Conservation (phyloP, 1,140 invertebrate genomes). For the Latrodectus geometricus region DNA sequence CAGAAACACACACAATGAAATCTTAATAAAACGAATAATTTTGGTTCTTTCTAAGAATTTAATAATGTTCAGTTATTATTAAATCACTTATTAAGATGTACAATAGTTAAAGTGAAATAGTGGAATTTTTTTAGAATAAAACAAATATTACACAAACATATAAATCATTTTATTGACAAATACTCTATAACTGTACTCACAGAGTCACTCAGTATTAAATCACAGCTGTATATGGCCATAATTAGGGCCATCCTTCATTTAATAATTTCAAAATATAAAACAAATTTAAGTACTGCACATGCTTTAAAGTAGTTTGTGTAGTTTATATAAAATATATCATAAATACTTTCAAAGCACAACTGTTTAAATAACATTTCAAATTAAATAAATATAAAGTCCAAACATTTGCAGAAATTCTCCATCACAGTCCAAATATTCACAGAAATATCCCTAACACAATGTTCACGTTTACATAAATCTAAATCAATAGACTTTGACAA, state of each 20-base stretch:
- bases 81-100: too few relatives aligned
- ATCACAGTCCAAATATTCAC: not conserved
- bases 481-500: too few relatives aligned
- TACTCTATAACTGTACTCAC: not conserved
- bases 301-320: not conserved
- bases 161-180: constrained; percentile 59
- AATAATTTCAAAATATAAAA: constrained; percentile 8
- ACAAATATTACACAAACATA: constrained; percentile 38
- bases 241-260: not conserved
- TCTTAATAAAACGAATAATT: too few relatives aligned
- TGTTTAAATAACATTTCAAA: not conserved
- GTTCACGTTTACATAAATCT: too few relatives aligned
- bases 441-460: too few relatives aligned
- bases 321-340: constrained; percentile 1
- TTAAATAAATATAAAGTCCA: constrained; percentile 30
- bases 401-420: not conserved
- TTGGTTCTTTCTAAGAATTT: too few relatives aligned
- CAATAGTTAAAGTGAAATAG: too few relatives aligned
- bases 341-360: constrained; percentile 26
- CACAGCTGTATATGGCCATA: constrained; percentile 43
- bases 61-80: too few relatives aligned
- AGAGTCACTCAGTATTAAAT: constrained; percentile 41
- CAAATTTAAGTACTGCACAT: constrained; percentile 25
- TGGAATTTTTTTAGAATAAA: not conserved
- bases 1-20: too few relatives aligned